phyloP scores from a whole-genome alignment of 2,113 vertebrate genomes.

The Hemicordylus capensis region DNA sequence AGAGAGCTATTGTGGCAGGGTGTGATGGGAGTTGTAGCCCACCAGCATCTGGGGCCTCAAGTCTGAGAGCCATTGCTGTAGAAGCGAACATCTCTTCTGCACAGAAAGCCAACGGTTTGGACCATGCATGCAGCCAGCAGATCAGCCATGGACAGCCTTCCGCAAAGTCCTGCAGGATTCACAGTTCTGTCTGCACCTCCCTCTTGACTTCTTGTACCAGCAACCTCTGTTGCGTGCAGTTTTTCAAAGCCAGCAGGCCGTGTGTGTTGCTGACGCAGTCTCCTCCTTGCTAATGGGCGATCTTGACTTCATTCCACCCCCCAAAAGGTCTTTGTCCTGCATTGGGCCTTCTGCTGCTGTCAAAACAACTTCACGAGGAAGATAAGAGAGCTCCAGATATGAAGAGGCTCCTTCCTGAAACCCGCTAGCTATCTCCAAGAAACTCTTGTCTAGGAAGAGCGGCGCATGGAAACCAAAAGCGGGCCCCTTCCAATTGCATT shows the following conservation, averaged over 20 bases:
- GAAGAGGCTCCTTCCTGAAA: constrained; percentile 70
- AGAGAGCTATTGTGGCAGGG: too few relatives aligned
- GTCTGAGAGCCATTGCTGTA: too few relatives aligned
- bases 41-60: too few relatives aligned
- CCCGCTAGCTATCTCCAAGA: constrained; percentile 62
- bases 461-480: constrained; percentile 45
- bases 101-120: not conserved
- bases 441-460: constrained; percentile 61
- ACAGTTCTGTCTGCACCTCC: constrained; percentile 38
- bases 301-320: constrained; percentile 64
- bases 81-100: fast-evolving
- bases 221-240: not conserved
- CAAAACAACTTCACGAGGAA: constrained; percentile 74
- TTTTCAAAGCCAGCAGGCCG: constrained; percentile 31
- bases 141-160: constrained; percentile 44
- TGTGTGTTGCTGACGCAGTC: constrained; percentile 45
- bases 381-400: constrained; percentile 78
- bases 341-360: constrained; percentile 75
- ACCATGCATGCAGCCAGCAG: not conserved
- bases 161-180: not conserved
- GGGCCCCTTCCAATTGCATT: constrained; percentile 45
- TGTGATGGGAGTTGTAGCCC: too few relatives aligned
- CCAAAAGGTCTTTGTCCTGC: constrained; percentile 64
- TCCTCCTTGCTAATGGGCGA: constrained; percentile 6
- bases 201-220: constrained; percentile 45